phyloP scores from a whole-genome alignment of 2,113 vertebrate species.

The Hystrix brachyura region DNA sequence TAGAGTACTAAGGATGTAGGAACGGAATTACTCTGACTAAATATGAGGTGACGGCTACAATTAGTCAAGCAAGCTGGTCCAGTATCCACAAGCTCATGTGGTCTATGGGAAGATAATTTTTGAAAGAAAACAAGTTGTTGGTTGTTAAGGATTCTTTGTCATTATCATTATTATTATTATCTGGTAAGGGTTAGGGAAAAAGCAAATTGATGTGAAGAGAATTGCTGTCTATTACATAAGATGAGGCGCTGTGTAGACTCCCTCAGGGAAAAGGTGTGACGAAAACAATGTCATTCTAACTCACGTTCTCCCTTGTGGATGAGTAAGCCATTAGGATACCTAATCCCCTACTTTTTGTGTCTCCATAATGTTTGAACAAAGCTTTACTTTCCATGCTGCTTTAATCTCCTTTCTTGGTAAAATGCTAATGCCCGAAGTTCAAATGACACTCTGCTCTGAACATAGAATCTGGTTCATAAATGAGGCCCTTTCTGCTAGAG shows the following conservation, averaged over 20 bases:
- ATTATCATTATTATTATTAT: neutral
- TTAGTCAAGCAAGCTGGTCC: neutral
- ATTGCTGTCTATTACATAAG: slow-evolving; percentile 78
- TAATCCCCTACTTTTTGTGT: neutral
- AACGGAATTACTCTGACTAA: neutral
- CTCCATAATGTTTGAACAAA: slow-evolving; percentile 40
- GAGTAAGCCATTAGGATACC: slow-evolving; percentile 47
- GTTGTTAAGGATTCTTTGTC: slow-evolving; percentile 39
- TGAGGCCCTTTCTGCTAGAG: neutral
- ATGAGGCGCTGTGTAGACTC: slow-evolving; percentile 12
- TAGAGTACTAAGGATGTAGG: neutral
- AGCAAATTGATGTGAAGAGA: slow-evolving; percentile 38
- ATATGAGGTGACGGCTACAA: neutral
- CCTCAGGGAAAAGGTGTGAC: slow-evolving; percentile 58
- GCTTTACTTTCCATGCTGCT: neutral
- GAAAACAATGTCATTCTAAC: slow-evolving; percentile 71
- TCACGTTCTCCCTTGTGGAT: slow-evolving; percentile 69
- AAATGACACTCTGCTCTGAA: slow-evolving; percentile 22
- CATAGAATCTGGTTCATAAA: neutral
- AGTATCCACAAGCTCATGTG: neutral
- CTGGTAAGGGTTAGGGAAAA: neutral
- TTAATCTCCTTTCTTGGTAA: slow-evolving; percentile 7
- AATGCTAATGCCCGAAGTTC: neutral
- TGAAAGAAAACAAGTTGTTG: neutral
- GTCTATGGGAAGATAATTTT: neutral